These are phyloP conservation scores for Gymnothorax javanicus DNA, from an alignment of 2,797 vertebrate genomes.

Conservation along the genomic window DNA sequence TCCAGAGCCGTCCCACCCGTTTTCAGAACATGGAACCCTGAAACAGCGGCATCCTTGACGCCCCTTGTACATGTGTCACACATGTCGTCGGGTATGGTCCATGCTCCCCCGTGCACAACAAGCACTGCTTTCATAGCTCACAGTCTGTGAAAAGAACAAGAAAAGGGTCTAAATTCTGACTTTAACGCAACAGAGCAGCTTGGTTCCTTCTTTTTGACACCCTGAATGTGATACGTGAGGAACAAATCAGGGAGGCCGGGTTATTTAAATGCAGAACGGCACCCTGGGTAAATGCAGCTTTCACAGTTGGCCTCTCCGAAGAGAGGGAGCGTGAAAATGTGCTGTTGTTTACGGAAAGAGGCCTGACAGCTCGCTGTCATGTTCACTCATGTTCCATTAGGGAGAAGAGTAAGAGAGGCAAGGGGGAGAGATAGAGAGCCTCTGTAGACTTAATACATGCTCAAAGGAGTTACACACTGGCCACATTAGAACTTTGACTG, in stretches of 20 bases:
- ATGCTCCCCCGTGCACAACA: slow-evolving; percentile 78
- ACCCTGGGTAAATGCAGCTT: slow-evolving; percentile 47
- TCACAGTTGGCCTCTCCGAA: slow-evolving; percentile 45
- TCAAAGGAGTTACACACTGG: not conserved
- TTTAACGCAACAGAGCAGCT: slow-evolving; percentile 40
- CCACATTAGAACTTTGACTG: too few relatives aligned
- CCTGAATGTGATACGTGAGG: slow-evolving; percentile 37
- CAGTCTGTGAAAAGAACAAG: slow-evolving; percentile 28
- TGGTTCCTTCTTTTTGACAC: not conserved
- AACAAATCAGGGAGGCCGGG: slow-evolving; percentile 27
- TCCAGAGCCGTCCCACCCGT: slow-evolving; percentile 67
- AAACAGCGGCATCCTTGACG: slow-evolving; percentile 66
- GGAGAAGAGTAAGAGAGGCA: slow-evolving; percentile 33
- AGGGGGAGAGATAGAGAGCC: not conserved
- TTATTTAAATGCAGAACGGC: slow-evolving; percentile 51
- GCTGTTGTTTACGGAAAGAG: slow-evolving; percentile 51
- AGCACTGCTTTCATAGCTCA: slow-evolving; percentile 66
- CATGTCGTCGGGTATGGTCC: slow-evolving; percentile 72
- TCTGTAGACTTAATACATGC: not conserved
- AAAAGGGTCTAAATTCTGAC: not conserved
- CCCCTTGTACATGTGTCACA: slow-evolving; percentile 63
- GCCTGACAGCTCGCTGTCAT: slow-evolving; percentile 52
- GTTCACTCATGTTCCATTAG: slow-evolving; percentile 53
- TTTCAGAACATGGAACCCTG: slow-evolving; percentile 62
- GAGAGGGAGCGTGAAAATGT: slow-evolving; percentile 32